A percentile compares a stretch with the other conserved stretches of the same genome.
Conservation (phyloP, 2,113 vertebrate genomes). For the Actinemys pallida region DNA sequence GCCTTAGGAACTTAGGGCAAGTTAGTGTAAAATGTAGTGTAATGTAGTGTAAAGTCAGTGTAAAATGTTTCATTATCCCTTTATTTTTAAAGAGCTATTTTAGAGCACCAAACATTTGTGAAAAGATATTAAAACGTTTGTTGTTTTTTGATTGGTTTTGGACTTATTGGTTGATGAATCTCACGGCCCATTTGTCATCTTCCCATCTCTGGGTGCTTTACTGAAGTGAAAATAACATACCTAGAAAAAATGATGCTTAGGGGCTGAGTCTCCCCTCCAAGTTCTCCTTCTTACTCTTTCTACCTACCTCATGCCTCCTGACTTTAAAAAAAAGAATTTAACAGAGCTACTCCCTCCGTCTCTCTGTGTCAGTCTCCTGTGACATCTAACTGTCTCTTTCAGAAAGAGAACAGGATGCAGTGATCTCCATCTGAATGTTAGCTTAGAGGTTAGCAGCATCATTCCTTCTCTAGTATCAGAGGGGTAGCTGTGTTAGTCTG, state of each 20-base stretch:
- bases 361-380: background rate
- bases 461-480: background rate
- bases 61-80: too few relatives aligned
- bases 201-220: background rate
- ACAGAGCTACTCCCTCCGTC: background rate
- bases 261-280: background rate
- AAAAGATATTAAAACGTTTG: background rate
- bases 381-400: background rate
- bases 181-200: background rate
- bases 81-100: background rate
- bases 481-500: too few relatives aligned
- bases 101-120: background rate
- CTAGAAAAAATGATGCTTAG: background rate
- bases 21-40: background rate
- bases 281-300: background rate
- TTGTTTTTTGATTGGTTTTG: background rate
- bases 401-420: slow-evolving; percentile 1
- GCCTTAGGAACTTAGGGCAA: background rate
- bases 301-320: background rate
- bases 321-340: background rate
- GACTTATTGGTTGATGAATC: background rate
- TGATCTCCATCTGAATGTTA: background rate
- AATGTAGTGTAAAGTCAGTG: background rate
- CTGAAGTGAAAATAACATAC: background rate
- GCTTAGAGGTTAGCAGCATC: background rate